A percentile compares a stretch with the other conserved stretches of the same genome.
Conservation (phyloP, 2,888 invertebrate genomes). For the Petrolisthes cinctipes region DNA sequence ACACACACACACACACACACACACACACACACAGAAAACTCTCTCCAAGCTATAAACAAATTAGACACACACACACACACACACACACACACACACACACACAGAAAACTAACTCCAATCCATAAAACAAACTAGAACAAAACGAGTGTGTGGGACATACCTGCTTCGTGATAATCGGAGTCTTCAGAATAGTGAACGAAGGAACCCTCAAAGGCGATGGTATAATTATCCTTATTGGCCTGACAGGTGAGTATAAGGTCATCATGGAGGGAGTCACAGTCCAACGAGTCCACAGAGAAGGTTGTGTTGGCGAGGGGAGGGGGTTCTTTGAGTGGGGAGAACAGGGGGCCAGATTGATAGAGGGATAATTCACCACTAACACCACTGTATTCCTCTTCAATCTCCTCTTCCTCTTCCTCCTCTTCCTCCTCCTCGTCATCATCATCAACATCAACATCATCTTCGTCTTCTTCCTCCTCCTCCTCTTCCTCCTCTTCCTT, state of each 20-base stretch:
- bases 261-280: slow-evolving; percentile 84
- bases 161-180: slow-evolving; percentile 77
- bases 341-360: slow-evolving; percentile 88
- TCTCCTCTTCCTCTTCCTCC: slow-evolving; percentile 92
- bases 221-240: slow-evolving; percentile 94
- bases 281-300: slow-evolving; percentile 91
- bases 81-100: no score
- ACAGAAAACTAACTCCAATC: no score
- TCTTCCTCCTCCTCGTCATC: slow-evolving; percentile 83
- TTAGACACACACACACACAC: no score
- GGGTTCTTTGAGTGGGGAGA: slow-evolving; percentile 87
- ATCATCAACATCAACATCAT: slow-evolving; percentile 30
- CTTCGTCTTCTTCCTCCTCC: slow-evolving; percentile 38
- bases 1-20: no score
- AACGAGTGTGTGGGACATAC: no score
- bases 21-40: no score
- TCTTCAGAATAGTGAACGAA: slow-evolving; percentile 82
- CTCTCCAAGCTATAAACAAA: no score
- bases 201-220: slow-evolving; percentile 89
- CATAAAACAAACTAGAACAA: no score
- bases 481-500: slow-evolving; percentile 38
- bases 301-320: slow-evolving; percentile 74
- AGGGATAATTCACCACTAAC: slow-evolving; percentile 86
- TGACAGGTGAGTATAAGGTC: slow-evolving; percentile 91
- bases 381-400: slow-evolving; percentile 92